A percentile compares a stretch with the other conserved stretches of the same genome.
Evolutionary conservation across 2,888 invertebrate species (phyloP).

Genomic region (Athrips mouffetella): DNA sequence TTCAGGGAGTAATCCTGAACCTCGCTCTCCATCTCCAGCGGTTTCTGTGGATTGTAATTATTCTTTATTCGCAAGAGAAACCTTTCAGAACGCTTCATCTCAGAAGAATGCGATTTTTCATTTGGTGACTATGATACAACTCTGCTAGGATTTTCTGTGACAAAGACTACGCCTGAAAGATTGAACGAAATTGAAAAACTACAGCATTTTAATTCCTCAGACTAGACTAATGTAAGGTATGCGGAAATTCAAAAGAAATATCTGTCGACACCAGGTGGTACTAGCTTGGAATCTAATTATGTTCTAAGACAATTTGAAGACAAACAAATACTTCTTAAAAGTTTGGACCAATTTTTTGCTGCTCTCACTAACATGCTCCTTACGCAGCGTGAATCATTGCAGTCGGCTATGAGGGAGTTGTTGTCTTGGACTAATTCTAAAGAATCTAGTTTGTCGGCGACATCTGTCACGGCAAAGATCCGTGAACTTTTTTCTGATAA

Average conservation of each 20-base stretch:
- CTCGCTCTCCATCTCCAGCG: background rate
- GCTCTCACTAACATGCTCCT: background rate
- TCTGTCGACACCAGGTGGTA: background rate
- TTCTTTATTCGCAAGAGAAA: background rate
- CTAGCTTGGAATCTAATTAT: background rate
- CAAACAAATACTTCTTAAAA: background rate
- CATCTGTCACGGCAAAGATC: background rate
- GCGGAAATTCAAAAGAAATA: slow-evolving; percentile 3
- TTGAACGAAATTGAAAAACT: background rate
- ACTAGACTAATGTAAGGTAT: slow-evolving; percentile 1
- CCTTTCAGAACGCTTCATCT: background rate
- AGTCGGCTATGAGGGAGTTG: background rate
- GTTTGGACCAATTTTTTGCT: background rate
- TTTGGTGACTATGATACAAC: background rate
- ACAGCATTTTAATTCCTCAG: background rate
- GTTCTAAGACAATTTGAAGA: background rate
- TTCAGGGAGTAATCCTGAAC: background rate
- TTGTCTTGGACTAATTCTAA: background rate
- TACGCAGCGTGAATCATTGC: background rate
- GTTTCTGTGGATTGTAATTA: slow-evolving; percentile 2
- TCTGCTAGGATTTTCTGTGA: background rate
- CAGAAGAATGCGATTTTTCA: background rate
- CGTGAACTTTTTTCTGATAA: background rate
- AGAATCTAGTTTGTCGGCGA: background rate
- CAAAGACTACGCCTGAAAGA: background rate